Evolutionary conservation across 2,888 invertebrate species (phyloP).

Genomic region (Pachymerium ferrugineum): DNA sequence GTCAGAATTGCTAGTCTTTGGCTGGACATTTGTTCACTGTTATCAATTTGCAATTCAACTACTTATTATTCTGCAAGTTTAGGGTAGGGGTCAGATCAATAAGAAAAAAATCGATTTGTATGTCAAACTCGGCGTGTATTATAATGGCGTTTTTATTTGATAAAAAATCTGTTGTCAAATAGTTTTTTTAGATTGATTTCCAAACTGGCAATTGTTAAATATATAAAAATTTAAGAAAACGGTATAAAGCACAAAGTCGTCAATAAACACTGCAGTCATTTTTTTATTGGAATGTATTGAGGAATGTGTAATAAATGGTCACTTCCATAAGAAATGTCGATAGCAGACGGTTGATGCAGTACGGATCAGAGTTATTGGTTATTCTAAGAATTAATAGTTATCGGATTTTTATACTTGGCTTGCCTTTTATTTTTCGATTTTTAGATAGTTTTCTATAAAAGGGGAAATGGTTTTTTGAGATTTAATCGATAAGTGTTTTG

Average conservation of each 20-base stretch:
- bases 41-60: slow-evolving; percentile 11
- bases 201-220: neutral
- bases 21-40: neutral
- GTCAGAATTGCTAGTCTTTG: neutral
- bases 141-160: neutral
- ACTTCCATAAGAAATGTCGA: neutral
- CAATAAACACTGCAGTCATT: neutral
- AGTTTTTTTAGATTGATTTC: neutral
- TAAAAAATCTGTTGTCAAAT: slow-evolving; percentile 10
- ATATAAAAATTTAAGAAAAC: neutral
- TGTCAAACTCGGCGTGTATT: neutral
- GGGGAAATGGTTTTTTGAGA: no score
- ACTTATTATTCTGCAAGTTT: slow-evolving; percentile 2
- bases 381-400: slow-evolving; percentile 6
- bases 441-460: neutral
- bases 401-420: neutral
- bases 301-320: slow-evolving; percentile 10
- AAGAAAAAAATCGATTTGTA: slow-evolving; percentile 11
- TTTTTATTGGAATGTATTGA: slow-evolving; percentile 12
- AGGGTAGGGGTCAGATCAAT: slow-evolving; percentile 1
- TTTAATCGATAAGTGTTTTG: neutral
- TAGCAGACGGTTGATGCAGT: neutral
- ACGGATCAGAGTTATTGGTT: neutral
- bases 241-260: neutral
- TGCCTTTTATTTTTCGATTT: neutral